Evolutionary conservation across 2,113 vertebrate species (phyloP).

Genomic region (Hippocampus barbouri): DNA sequence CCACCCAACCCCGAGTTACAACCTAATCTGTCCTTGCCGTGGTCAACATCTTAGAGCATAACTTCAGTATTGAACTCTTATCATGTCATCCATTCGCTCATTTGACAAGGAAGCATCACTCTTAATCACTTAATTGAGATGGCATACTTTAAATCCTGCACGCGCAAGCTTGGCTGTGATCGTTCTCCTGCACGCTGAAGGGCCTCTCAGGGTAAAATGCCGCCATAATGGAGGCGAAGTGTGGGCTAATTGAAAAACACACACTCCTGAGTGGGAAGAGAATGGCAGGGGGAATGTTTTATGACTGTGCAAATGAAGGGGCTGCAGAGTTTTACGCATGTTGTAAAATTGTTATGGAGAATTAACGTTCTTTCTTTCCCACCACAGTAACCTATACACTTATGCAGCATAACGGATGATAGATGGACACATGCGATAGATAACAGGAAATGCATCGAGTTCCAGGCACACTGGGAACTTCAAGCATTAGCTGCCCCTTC

Average conservation of each 20-base stretch:
- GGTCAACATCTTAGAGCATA: slow-evolving; percentile 33
- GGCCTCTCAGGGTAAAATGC: slow-evolving; percentile 46
- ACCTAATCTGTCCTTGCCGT: slow-evolving; percentile 16
- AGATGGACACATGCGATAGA: slow-evolving; percentile 32
- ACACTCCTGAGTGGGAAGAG: slow-evolving; percentile 53
- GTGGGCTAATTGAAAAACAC: slow-evolving; percentile 71
- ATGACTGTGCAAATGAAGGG: slow-evolving; percentile 68
- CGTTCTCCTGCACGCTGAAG: slow-evolving; percentile 40
- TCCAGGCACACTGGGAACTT: slow-evolving; percentile 23
- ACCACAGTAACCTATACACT: slow-evolving; percentile 52
- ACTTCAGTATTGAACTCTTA: slow-evolving; percentile 20
- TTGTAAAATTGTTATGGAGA: slow-evolving; percentile 71
- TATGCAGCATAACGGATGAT: slow-evolving; percentile 49
- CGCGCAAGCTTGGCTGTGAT: slow-evolving; percentile 21
- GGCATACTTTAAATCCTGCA: slow-evolving; percentile 33
- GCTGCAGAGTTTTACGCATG: slow-evolving; percentile 67
- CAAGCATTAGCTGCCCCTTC: slow-evolving; percentile 23
- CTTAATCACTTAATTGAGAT: slow-evolving; percentile 40
- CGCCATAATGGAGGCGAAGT: slow-evolving; percentile 60
- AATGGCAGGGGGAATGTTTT: slow-evolving; percentile 63
- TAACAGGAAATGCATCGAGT: slow-evolving; percentile 28
- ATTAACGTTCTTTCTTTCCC: slow-evolving; percentile 57
- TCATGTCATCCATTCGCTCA: slow-evolving; percentile 24
- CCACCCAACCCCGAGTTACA: too few species aligned
- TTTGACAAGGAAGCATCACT: slow-evolving; percentile 30